Percentiles rank a stretch among this genome's conserved stretches.
Evolutionary conservation across 2,113 vertebrate genomes (phyloP).

Genomic region (Python bivittatus): DNA sequence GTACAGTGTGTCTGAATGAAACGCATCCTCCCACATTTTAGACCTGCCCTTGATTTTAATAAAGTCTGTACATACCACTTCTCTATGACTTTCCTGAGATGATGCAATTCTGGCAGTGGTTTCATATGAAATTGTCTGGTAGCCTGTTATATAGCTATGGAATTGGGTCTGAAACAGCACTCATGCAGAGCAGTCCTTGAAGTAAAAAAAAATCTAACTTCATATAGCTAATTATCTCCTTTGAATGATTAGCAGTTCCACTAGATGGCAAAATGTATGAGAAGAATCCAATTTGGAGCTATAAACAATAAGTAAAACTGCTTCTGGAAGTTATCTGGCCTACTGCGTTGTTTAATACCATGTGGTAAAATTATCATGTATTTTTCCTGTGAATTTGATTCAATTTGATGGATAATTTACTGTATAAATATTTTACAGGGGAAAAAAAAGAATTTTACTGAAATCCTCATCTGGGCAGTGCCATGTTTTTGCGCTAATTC

Average conservation of each 20-base stretch:
- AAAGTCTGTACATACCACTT: too few species aligned
- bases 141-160: background rate
- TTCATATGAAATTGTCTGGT: background rate
- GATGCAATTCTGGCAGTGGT: too few species aligned
- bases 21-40: too few species aligned
- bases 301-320: background rate
- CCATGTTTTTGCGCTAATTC: background rate
- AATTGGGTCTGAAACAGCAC: background rate
- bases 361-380: background rate
- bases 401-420: background rate
- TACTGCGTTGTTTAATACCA: background rate
- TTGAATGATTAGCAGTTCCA: background rate
- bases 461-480: background rate
- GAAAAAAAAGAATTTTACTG: background rate
- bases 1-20: too few species aligned
- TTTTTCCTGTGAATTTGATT: background rate
- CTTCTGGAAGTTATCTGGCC: background rate
- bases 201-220: background rate
- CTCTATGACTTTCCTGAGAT: too few species aligned
- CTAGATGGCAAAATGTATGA: too few species aligned
- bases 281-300: background rate
- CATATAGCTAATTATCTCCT: background rate
- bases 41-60: too few species aligned
- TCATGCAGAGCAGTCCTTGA: background rate
- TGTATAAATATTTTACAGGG: background rate